A percentile compares a stretch with the other conserved stretches of the same genome.
phyloP scores from a whole-genome alignment of 2,113 vertebrate genomes.

The Aphelocoma coerulescens region DNA sequence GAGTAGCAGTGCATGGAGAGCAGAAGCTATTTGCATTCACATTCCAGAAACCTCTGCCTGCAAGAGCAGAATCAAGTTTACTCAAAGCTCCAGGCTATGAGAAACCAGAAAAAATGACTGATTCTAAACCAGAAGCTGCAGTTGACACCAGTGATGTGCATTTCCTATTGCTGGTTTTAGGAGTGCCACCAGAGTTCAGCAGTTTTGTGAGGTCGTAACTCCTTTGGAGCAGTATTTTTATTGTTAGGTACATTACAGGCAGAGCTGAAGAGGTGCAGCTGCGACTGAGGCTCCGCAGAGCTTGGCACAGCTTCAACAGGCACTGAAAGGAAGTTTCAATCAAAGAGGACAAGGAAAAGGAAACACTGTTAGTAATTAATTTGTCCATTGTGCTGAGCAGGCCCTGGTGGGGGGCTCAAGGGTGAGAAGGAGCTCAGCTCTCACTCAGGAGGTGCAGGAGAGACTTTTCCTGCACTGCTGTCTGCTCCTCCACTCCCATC shows the following conservation, averaged over 20 bases:
- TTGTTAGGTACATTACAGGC: neutral
- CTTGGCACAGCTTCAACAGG: neutral
- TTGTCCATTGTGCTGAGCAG: neutral
- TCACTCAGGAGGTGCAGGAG: neutral
- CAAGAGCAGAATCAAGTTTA: neutral
- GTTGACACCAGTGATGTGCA: neutral
- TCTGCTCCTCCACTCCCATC: accelerated
- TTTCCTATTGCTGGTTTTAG: neutral
- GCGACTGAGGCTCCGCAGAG: accelerated
- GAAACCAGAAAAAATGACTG: neutral
- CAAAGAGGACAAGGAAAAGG: neutral
- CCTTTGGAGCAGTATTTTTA: neutral
- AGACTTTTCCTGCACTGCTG: neutral
- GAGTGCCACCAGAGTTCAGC: neutral
- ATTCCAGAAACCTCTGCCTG: neutral
- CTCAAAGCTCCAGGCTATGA: neutral
- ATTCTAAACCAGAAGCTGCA: neutral
- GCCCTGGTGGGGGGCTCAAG: accelerated
- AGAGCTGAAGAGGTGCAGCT: neutral
- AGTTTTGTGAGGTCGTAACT: neutral
- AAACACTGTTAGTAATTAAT: neutral
- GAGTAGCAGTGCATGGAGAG: neutral
- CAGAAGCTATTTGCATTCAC: neutral
- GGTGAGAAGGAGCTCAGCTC: neutral
- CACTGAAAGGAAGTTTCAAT: neutral